Evolutionary conservation across 2,113 vertebrate genomes (phyloP), one percentile per base, ranked within the genome.

Genomic region (Corynorhinus townsendii): DNA sequence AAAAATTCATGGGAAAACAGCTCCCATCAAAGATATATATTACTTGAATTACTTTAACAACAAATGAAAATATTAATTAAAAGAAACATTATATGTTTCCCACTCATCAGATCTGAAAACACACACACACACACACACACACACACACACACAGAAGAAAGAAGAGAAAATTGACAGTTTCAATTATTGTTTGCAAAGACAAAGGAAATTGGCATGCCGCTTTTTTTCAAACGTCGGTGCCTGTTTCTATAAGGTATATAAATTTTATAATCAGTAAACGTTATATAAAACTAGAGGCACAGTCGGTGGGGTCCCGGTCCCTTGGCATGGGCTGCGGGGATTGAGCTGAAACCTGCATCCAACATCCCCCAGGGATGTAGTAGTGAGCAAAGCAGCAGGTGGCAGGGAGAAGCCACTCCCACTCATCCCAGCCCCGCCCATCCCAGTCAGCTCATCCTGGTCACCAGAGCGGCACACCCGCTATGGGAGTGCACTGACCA

Each of bases 61-160:
- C 20, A 77, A 84, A 62, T 88, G 35, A 89, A 86, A 81, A 96
- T 64, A 77, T 20, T 87, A 35, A 92, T 71, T 72, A 38, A 90
- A 87, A 47, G 45, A 83, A 86, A 94, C 83, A 79, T 43, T 52
- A 79, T 85, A 28, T 68, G 28, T 69, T 91, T 95, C 86, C 26
- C 4, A 77, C 35, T 11, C 54, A 83, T 40, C 24, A 75, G 45
- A 64, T 10, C 7, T 69, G 52, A 26, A 11, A 11, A 30, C 24
- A 14, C 28, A 30, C 28, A 30, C 59, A 30, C 43, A 75, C 72
- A 85, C 38, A 75, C 40, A 75, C 14, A 45, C 14, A 75, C 7
- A 73, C 1, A 73, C 3, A 73, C 3, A 43, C 64, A 30, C 59
- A 86, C 38, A 43, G 11, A 1, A 72, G 7, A 9, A 71, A 62